A percentile compares a stretch with the other conserved stretches of the same genome.
Evolutionary conservation across 30 jellyfish, hydroid and myxozoan species (phyloP).

Genomic region (Chrysaora quinquecirrha): DNA sequence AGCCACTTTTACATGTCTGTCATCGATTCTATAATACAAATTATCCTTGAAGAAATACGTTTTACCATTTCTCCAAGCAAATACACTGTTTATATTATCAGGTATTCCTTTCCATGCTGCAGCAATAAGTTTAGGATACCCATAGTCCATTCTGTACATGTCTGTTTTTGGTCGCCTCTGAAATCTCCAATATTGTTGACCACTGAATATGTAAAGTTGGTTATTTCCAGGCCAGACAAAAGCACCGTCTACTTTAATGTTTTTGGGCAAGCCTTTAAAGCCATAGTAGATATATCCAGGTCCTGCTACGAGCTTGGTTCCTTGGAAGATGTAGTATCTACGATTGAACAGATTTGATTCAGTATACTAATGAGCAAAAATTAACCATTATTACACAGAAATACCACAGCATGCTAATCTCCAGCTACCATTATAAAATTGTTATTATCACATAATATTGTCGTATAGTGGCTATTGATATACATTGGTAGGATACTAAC

Average conservation of each 20-base stretch:
- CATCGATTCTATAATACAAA: slow-evolving; percentile 62
- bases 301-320: slow-evolving; percentile 28
- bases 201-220: slow-evolving; percentile 73
- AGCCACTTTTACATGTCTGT: slow-evolving; percentile 18
- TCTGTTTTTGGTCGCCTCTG: slow-evolving; percentile 31
- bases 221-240: slow-evolving; percentile 77
- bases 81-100: slow-evolving; percentile 72
- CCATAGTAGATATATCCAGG: slow-evolving; percentile 74
- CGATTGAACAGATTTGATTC: neutral
- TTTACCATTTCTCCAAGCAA: slow-evolving; percentile 85
- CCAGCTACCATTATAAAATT: too few relatives aligned
- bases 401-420: too few relatives aligned
- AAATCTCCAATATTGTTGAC: slow-evolving; percentile 70
- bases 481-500: too few relatives aligned
- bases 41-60: slow-evolving; percentile 86
- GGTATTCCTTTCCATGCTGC: slow-evolving; percentile 91
- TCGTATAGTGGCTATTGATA: too few relatives aligned
- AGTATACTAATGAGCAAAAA: too few relatives aligned
- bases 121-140: slow-evolving; percentile 66
- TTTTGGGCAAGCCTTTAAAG: slow-evolving; percentile 75
- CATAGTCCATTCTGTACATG: slow-evolving; percentile 44
- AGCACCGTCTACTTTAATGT: slow-evolving; percentile 70
- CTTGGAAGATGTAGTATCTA: slow-evolving; percentile 77
- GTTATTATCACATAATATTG: too few relatives aligned
- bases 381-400: too few relatives aligned